Evolutionary conservation across 2,888 invertebrate species (phyloP).

Genomic region (Halictus ligatus): DNA sequence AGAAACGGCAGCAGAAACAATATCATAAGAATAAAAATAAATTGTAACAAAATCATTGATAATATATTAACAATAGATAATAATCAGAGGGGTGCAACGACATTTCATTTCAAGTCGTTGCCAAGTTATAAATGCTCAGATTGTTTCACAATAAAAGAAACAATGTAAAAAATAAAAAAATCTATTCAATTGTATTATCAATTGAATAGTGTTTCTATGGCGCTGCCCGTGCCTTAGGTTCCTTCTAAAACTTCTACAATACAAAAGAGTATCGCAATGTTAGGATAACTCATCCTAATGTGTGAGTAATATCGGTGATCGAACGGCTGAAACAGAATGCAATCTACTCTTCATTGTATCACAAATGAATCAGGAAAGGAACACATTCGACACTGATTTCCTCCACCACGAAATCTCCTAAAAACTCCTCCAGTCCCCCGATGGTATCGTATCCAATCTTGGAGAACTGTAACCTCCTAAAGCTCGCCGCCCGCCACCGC

Average conservation of each 20-base stretch:
- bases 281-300: neutral
- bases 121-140: neutral
- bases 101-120: neutral
- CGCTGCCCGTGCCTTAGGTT: neutral
- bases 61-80: neutral
- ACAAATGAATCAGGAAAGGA: slow-evolving; percentile 20
- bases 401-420: slow-evolving; percentile 16
- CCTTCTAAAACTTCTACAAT: neutral
- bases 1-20: too few relatives aligned
- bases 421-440: slow-evolving; percentile 36
- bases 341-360: slow-evolving; percentile 3
- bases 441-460: slow-evolving; percentile 65
- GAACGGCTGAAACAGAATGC: neutral
- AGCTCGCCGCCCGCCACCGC: slow-evolving; percentile 36
- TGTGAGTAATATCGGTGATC: neutral
- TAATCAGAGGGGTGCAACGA: neutral
- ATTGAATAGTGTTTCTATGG: neutral
- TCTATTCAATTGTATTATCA: neutral
- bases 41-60: neutral
- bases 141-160: neutral
- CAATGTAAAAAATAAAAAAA: neutral
- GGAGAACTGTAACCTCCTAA: slow-evolving; percentile 51
- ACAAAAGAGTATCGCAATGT: neutral
- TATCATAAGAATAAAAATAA: neutral
- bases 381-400: slow-evolving; percentile 33